A percentile compares a stretch with the other conserved stretches of the same genome.
phyloP scores from a whole-genome alignment of 2,113 vertebrate species.

The Hyperoodon ampullatus region DNA sequence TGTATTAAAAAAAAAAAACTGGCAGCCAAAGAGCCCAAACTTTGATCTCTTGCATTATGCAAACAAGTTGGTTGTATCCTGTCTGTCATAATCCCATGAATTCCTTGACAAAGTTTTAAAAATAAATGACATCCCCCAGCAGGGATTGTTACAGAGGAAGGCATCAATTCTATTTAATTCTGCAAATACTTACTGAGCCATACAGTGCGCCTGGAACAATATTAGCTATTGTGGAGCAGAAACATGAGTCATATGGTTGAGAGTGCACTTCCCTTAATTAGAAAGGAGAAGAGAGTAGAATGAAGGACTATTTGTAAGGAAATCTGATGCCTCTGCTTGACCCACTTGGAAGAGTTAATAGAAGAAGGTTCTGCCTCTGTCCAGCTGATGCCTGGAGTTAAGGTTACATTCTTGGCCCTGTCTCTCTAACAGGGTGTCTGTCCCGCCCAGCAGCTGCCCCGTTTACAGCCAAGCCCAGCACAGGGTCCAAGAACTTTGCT shows the following conservation, averaged over 20 bases:
- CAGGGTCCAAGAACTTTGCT: constrained; percentile 47
- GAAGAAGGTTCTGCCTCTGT: constrained; percentile 27
- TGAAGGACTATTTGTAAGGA: constrained; percentile 58
- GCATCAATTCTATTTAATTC: constrained; percentile 53
- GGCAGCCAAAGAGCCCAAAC: not conserved
- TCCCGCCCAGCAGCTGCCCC: not conserved
- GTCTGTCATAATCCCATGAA: constrained; percentile 26
- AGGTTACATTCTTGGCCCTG: constrained; percentile 50
- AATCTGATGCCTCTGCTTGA: constrained; percentile 56
- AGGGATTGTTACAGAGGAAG: constrained; percentile 35
- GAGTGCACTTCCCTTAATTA: constrained; percentile 54
- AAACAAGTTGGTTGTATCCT: constrained; percentile 23
- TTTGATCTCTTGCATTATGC: not conserved
- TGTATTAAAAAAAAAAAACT: not conserved
- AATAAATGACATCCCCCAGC: constrained; percentile 42
- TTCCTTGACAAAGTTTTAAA: constrained; percentile 47
- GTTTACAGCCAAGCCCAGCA: constrained; percentile 24
- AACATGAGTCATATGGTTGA: constrained; percentile 50
- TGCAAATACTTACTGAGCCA: constrained; percentile 42
- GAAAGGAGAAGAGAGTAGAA: constrained; percentile 54
- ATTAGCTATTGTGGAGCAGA: constrained; percentile 19
- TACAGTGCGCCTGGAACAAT: not conserved
- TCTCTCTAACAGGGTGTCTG: not conserved
- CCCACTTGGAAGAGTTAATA: constrained; percentile 58
- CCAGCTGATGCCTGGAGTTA: constrained; percentile 29